Base-by-base conservation (phyloP, 2,113 vertebrate species). In the Hippocampus comes region DNA sequence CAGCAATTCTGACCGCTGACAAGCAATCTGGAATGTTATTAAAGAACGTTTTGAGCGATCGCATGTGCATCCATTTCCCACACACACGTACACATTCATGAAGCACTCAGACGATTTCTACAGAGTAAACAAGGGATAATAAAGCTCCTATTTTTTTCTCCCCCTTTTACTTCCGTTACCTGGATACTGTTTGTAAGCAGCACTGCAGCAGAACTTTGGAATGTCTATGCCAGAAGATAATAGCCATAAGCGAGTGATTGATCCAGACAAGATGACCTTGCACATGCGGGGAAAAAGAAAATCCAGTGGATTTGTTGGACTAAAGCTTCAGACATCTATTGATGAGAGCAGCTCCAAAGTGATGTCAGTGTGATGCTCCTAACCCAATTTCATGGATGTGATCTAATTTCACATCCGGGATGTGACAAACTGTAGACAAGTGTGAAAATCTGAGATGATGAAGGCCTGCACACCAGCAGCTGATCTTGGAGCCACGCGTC, bases 401-500 rank as follows among this genome's bases (percentile, higher is more conserved):
- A 23, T n/a, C 59, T 46, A 70, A 57, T 27, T 34, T 64, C 23
- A 61, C 43, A n/a, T 73, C 5, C 48, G 5, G 7, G 18, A 34
- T 14, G 21, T 38, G 49, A 71, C 8, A 10, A 43, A 15, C 34
- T 23, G 51, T 73, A 3, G 41, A 48, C 48, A 55, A 60, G 79
- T 66, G 27, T 61, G 68, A 67, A 67, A 64, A 59, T 23, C 48
- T 21, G 25, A 63, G 57, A 41, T 4, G 30, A 77, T 11, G 59
- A 67, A 30, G 67, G 65, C 60, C 68, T 75, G 60, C 63, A 20
- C 21, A 57, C 34, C 34, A 66, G 27, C 68, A 48, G 60, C 7
- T 18, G 49, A 75, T 60, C 64, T 34, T 57, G 69, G 75, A 63
- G 72, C 8, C 14, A 53, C 49, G 7, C 63, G 41, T 82, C 71